These are phyloP conservation scores for Buceros bicornis DNA, from an alignment of 2,797 vertebrate species.

Conservation along the genomic window DNA sequence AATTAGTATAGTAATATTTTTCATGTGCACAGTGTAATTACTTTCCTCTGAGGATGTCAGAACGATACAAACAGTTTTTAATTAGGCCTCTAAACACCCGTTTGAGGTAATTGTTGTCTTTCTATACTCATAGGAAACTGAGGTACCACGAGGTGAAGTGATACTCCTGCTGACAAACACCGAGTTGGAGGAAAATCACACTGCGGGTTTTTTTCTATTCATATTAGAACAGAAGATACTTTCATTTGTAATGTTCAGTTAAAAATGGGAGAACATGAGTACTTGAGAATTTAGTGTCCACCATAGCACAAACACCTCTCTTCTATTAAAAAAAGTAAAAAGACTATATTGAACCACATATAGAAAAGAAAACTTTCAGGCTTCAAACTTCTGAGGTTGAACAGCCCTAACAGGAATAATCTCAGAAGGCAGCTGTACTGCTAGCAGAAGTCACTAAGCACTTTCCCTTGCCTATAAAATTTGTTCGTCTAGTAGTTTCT, in stretches of 20 bases:
- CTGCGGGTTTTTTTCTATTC: background rate
- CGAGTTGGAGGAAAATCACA: background rate
- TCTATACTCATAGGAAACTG: background rate
- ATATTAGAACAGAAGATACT: background rate
- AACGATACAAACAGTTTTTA: conserved; percentile 43
- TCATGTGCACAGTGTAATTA: background rate
- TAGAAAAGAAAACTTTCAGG: background rate
- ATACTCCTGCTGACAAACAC: background rate
- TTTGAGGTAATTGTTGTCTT: conserved; percentile 37
- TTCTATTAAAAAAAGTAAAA: background rate
- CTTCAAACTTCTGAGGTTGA: background rate
- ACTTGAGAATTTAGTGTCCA: background rate
- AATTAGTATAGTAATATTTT: conserved; percentile 52
- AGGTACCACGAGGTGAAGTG: background rate
- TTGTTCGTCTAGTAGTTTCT: background rate
- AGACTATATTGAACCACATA: rapidly evolving
- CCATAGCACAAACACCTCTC: background rate
- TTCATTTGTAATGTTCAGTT: background rate
- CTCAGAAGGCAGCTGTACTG: background rate
- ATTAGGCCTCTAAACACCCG: conserved; percentile 18
- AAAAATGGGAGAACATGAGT: background rate
- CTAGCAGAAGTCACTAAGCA: background rate
- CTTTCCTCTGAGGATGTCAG: conserved; percentile 35
- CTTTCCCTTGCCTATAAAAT: background rate
- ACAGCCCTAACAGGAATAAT: background rate